Percentiles rank a stretch among this genome's conserved stretches.
These are phyloP conservation scores for Ctenosaura bakeri DNA, from an alignment of 2,797 vertebrate genomes.

Conservation along the genomic window DNA sequence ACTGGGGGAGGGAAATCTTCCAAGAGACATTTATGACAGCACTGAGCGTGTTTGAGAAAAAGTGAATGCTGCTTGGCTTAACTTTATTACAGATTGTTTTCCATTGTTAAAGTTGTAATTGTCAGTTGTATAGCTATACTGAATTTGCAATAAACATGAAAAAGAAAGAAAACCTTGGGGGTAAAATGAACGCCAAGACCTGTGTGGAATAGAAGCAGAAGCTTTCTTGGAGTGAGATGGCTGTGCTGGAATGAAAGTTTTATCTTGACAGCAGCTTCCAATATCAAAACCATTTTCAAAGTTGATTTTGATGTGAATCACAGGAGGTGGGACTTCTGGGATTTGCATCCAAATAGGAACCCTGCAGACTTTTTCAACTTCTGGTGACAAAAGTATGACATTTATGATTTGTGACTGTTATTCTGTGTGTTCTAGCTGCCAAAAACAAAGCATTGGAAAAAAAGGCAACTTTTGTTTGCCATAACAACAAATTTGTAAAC, in stretches of 20 bases:
- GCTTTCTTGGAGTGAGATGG: slow-evolving; percentile 30
- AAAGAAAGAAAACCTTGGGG: slow-evolving; percentile 9
- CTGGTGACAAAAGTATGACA: slow-evolving; percentile 61
- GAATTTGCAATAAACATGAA: slow-evolving; percentile 15
- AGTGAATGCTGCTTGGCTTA: background rate
- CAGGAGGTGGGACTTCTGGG: slow-evolving; percentile 45
- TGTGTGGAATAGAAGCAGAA: slow-evolving; percentile 45
- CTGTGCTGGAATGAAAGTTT: slow-evolving; percentile 57
- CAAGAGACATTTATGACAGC: background rate
- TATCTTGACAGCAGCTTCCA: slow-evolving; percentile 57
- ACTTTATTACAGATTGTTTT: background rate
- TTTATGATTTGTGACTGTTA: slow-evolving; percentile 60
- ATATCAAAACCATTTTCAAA: slow-evolving; percentile 61
- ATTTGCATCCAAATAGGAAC: slow-evolving; percentile 68
- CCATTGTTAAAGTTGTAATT: background rate
- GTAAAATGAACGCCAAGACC: slow-evolving; percentile 24
- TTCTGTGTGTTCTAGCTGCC: slow-evolving; percentile 48
- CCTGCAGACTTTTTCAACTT: slow-evolving; percentile 66
- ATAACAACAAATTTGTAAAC: slow-evolving; percentile 42
- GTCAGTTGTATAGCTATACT: background rate
- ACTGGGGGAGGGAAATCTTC: no score
- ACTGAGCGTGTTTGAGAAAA: background rate
- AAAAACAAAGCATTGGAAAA: slow-evolving; percentile 21
- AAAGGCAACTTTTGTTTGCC: slow-evolving; percentile 55
- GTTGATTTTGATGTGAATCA: slow-evolving; percentile 61